Evolutionary conservation across 2,797 vertebrate species (phyloP), one percentile per base, ranked within the genome.

Genomic region (Sebastiscus tertius): DNA sequence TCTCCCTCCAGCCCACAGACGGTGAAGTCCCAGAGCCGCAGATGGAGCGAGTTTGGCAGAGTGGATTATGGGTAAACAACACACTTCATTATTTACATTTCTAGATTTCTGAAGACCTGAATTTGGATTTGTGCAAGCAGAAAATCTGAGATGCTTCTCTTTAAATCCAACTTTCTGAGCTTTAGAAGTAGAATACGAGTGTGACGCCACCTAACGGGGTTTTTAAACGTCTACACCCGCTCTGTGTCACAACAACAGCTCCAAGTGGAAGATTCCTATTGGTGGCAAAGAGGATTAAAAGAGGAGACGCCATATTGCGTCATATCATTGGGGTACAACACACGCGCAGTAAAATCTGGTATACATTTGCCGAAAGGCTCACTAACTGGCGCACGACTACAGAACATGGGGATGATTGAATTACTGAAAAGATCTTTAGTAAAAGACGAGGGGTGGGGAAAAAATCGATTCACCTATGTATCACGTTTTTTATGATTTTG

Each of bases 1-100:
- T 81, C 74, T 56, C 72, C 66, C 63, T 81, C 5, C 42, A 77
- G 66, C 70, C 82, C 5, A 7, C 64, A 68, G 87, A 84, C 79
- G 0, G 58, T 49, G 29, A 75, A 54, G 75, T 22, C 80, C 72
- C 83, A 84, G 73, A 90, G 86, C 87, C 58, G 33, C 61, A 26
- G 83, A 83, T 18, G 77, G 54, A 80, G 31, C 5, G 16, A 39
- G 77, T 78, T 62, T 75, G 64, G 60, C 59, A 33, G 18, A 14
- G 6, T 10, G 77, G 26, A 72, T 80, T 65, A 6, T 59, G 59
- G 67, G 59, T 77, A 54, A 71, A 67, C 9, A 20, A 3, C 8
- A 14, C 10, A 10, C 4, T 52, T 42, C 52, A 69, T 39, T 34
- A 49, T 55, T 72, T 36, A 9, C 6, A 26, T 62, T 58, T 34